Conservation (phyloP, 2,113 vertebrate genomes). For the Sinocyclocheilus grahami region DNA sequence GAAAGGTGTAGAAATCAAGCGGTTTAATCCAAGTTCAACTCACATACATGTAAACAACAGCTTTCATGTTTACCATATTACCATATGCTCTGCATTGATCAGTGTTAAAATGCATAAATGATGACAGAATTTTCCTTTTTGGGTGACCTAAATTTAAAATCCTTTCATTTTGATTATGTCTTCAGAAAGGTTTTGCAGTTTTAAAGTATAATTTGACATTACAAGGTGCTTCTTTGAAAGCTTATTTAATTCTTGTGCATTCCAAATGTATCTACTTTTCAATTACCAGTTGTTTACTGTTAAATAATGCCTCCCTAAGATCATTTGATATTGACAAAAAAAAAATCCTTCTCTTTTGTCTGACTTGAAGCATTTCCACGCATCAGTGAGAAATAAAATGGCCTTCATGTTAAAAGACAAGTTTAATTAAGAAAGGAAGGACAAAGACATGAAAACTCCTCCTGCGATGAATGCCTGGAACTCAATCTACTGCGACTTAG, state of each 20-base stretch:
- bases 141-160: neutral
- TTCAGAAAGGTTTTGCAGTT: neutral
- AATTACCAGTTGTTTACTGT: neutral
- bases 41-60: neutral
- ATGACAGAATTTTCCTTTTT: neutral
- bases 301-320: neutral
- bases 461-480: conserved; percentile 39
- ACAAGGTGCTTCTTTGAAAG: neutral
- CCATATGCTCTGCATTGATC: neutral
- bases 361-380: conserved; percentile 32
- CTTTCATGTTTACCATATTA: neutral
- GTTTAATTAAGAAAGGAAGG: conserved; percentile 58
- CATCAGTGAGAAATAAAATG: conserved; percentile 41
- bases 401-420: conserved; percentile 56
- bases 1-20: neutral
- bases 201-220: neutral
- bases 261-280: neutral
- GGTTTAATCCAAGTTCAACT: neutral
- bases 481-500: conserved; percentile 47
- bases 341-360: conserved; percentile 36
- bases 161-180: neutral
- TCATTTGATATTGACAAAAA: neutral
- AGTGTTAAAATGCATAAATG: neutral
- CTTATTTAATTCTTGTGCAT: neutral
- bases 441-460: conserved; percentile 56